phyloP scores from a whole-genome alignment of 2,113 vertebrate species.

The Phylloscopus trochilus region DNA sequence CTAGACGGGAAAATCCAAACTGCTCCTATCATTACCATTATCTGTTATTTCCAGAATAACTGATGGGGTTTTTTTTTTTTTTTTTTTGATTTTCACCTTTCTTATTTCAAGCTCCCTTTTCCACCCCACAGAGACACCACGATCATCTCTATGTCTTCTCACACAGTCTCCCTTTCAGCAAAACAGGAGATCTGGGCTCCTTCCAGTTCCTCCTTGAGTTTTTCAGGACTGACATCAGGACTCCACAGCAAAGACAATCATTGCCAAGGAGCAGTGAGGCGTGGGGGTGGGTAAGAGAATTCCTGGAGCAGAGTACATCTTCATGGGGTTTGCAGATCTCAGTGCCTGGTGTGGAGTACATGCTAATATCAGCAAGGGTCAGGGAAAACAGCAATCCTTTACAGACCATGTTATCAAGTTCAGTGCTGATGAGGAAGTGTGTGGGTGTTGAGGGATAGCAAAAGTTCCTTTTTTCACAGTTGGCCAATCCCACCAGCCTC shows the following conservation, averaged over 20 bases:
- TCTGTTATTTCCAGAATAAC: neutral
- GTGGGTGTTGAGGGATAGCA: neutral
- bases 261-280: neutral
- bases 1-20: neutral
- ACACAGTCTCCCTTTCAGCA: neutral
- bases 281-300: neutral
- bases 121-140: neutral
- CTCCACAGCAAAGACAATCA: neutral
- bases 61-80: neutral
- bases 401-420: neutral
- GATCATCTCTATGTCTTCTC: neutral
- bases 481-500: neutral
- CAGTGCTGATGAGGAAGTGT: neutral
- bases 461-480: neutral
- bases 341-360: neutral
- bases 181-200: neutral
- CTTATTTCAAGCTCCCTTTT: neutral
- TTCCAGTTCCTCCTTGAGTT: neutral
- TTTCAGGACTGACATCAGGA: neutral
- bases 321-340: neutral
- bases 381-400: neutral
- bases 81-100: neutral
- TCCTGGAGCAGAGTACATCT: neutral
- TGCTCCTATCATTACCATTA: neutral
- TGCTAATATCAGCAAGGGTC: neutral